phyloP scores from a whole-genome alignment of 2,888 invertebrate species.

The Acronicta aceris region DNA sequence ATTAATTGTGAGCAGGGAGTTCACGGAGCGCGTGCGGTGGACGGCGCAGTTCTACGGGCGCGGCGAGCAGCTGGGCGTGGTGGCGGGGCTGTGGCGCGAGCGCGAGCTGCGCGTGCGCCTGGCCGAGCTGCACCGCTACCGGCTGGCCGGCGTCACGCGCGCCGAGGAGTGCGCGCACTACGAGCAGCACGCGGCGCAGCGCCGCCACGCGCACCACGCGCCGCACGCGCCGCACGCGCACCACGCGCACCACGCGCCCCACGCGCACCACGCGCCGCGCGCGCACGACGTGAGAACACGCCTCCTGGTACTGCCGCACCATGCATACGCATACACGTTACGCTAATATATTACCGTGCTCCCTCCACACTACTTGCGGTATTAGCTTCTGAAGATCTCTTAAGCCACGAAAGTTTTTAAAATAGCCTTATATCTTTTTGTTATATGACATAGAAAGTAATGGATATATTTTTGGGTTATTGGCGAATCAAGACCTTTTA shows the following conservation, averaged over 20 bases:
- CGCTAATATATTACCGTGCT: neutral
- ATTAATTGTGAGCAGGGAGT: constrained; percentile 87
- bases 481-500: too few species aligned
- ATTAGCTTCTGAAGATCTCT: too few species aligned
- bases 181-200: constrained; percentile 88
- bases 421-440: too few species aligned
- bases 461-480: too few species aligned
- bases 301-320: constrained; percentile 62
- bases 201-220: constrained; percentile 66
- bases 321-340: neutral
- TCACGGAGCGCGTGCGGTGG: constrained; percentile 95
- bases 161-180: constrained; percentile 52
- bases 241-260: constrained; percentile 88
- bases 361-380: neutral
- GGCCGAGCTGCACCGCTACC: constrained; percentile 94
- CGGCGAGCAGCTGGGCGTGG: constrained; percentile 94
- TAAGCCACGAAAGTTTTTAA: too few species aligned
- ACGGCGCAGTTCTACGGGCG: constrained; percentile 97
- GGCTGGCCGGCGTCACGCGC: constrained; percentile 95
- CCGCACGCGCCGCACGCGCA: constrained; percentile 29
- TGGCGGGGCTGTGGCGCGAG: constrained; percentile 94
- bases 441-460: too few species aligned
- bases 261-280: constrained; percentile 56
- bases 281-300: neutral
- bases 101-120: constrained; percentile 95